Conservation (phyloP, 2,113 vertebrate species). For the Pangasianodon gigas region DNA sequence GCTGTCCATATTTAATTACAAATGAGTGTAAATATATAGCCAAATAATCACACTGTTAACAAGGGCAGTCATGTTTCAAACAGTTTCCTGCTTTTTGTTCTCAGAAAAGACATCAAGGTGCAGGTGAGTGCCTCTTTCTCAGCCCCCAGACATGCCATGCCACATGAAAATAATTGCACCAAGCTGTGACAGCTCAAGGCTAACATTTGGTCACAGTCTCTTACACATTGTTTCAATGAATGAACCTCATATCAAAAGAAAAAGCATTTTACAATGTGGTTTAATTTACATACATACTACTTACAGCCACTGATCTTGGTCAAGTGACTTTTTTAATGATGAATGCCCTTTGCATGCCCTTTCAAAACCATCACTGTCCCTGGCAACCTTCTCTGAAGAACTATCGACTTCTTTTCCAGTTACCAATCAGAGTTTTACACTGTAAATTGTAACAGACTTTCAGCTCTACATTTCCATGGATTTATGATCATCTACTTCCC, state of each 20-base stretch:
- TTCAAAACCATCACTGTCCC: background rate
- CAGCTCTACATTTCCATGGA: background rate
- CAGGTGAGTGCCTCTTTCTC: conserved; percentile 55
- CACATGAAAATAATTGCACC: conserved; percentile 47
- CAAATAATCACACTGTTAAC: conserved; percentile 62
- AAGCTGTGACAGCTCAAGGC: conserved; percentile 42
- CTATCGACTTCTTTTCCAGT: background rate
- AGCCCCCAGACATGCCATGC: background rate
- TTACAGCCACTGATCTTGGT: conserved; percentile 20
- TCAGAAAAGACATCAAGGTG: conserved; percentile 64
- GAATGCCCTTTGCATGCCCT: background rate
- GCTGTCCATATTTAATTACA: conserved; percentile 64
- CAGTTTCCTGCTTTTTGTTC: conserved; percentile 66
- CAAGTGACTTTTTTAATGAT: conserved; percentile 24
- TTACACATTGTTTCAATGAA: conserved; percentile 48
- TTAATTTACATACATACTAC: conserved; percentile 20
- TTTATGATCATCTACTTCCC: background rate
- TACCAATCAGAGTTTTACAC: background rate
- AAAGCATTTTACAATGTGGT: conserved; percentile 13
- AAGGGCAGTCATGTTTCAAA: conserved; percentile 60
- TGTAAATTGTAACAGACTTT: conserved; percentile 1
- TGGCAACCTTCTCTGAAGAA: background rate
- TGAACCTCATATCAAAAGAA: conserved; percentile 7
- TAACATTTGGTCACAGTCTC: conserved; percentile 46
- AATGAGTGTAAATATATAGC: conserved; percentile 50